Conservation (phyloP, 2,797 vertebrate genomes). For the Enteromius viviparus region DNA sequence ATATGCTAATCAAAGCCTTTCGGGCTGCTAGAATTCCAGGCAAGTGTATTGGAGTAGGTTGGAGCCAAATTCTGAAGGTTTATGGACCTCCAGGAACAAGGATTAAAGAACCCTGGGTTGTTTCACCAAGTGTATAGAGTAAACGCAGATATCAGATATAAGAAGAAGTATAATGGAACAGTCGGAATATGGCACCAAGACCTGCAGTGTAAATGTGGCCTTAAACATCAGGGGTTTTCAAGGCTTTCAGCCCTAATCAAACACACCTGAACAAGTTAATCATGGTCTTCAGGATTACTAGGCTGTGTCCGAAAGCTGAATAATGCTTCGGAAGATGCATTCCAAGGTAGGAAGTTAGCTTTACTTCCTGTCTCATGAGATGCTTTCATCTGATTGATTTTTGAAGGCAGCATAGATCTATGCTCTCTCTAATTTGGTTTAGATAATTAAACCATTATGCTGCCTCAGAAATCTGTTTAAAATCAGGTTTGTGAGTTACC, state of each 20-base stretch:
- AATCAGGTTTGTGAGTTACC: not conserved
- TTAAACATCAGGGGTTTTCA: not conserved
- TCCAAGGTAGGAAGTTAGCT: not conserved
- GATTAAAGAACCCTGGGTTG: not conserved
- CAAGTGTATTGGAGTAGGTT: not conserved
- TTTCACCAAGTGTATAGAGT: not conserved
- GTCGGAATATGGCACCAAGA: not conserved
- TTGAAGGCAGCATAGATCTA: not conserved
- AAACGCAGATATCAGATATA: not conserved
- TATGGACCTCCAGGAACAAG: constrained; percentile 8
- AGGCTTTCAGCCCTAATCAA: not conserved
- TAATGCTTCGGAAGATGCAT: not conserved
- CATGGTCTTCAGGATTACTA: not conserved
- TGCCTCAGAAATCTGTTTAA: not conserved
- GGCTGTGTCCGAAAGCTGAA: not conserved
- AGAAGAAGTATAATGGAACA: not conserved
- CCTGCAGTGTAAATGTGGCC: not conserved
- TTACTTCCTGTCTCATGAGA: not conserved
- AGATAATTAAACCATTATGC: not conserved
- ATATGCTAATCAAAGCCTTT: not conserved
- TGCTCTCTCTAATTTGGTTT: not conserved
- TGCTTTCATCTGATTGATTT: not conserved
- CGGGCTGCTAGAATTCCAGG: not conserved
- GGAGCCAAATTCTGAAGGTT: not conserved
- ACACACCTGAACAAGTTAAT: not conserved